Evolutionary conservation across 2,888 invertebrate genomes (phyloP).

Genomic region (Chaitophorus viminalis): DNA sequence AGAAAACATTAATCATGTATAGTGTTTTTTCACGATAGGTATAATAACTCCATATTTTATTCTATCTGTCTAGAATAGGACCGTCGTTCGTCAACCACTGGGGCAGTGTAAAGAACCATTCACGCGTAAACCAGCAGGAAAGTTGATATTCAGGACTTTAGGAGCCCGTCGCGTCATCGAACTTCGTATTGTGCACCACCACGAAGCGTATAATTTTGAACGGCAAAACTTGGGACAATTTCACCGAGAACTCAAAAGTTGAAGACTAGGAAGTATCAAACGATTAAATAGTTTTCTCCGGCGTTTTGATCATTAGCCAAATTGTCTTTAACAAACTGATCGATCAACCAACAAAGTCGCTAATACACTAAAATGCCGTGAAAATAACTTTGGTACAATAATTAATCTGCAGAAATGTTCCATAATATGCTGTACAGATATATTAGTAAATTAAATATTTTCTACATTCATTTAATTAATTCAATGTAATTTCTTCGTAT

Average conservation of each 20-base stretch:
- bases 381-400: neutral
- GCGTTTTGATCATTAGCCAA: conserved; percentile 42
- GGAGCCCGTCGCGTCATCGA: conserved; percentile 1
- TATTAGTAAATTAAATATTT: no score
- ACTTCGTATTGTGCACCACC: neutral
- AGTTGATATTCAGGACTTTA: conserved; percentile 28
- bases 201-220: neutral
- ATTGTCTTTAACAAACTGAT: conserved; percentile 36
- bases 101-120: conserved; percentile 1
- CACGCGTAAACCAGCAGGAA: conserved; percentile 29
- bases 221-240: conserved; percentile 36
- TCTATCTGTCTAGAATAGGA: conserved; percentile 23
- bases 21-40: conserved; percentile 23
- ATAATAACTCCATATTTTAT: conserved; percentile 47
- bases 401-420: neutral
- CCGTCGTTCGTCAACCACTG: conserved; percentile 16
- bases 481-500: no score
- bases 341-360: neutral
- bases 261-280: neutral
- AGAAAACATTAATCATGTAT: conserved; percentile 33
- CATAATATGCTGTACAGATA: no score
- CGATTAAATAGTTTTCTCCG: conserved; percentile 33
- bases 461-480: no score
- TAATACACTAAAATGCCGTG: neutral
- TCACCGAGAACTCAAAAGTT: neutral